phyloP scores from a whole-genome alignment of 2,888 invertebrate genomes.

The Oxystoma pomonae region DNA sequence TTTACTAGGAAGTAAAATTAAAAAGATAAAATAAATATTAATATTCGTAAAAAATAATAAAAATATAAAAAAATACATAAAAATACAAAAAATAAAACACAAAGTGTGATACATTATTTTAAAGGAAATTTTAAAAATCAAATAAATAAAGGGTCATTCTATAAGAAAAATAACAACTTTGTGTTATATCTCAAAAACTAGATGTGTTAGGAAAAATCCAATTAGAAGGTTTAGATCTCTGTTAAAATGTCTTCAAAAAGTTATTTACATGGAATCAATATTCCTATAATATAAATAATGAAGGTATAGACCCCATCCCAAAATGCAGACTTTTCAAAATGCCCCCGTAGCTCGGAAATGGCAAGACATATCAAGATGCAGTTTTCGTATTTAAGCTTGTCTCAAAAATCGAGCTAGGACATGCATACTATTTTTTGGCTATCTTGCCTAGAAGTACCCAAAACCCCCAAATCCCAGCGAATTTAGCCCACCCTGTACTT shows the following conservation, averaged over 20 bases:
- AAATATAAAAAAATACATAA: too few relatives aligned
- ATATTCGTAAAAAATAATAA: too few relatives aligned
- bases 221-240: too few relatives aligned
- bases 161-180: neutral
- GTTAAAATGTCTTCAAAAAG: too few relatives aligned
- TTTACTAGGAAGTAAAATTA: too few relatives aligned
- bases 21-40: too few relatives aligned
- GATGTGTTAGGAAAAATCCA: neutral
- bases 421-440: too few relatives aligned
- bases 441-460: neutral
- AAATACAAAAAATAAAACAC: too few relatives aligned
- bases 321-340: neutral
- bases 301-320: neutral
- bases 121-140: too few relatives aligned
- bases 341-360: neutral
- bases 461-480: neutral
- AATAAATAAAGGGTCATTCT: neutral
- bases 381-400: neutral
- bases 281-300: neutral
- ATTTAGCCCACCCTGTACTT: neutral
- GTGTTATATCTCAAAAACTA: neutral
- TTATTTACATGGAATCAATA: too few relatives aligned
- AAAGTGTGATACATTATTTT: too few relatives aligned
- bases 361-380: neutral
- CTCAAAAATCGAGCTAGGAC: neutral